These are phyloP conservation scores for Hydra vulgaris DNA, from an alignment of 30 jellyfish, hydroid and myxozoan genomes.

Conservation along the genomic window DNA sequence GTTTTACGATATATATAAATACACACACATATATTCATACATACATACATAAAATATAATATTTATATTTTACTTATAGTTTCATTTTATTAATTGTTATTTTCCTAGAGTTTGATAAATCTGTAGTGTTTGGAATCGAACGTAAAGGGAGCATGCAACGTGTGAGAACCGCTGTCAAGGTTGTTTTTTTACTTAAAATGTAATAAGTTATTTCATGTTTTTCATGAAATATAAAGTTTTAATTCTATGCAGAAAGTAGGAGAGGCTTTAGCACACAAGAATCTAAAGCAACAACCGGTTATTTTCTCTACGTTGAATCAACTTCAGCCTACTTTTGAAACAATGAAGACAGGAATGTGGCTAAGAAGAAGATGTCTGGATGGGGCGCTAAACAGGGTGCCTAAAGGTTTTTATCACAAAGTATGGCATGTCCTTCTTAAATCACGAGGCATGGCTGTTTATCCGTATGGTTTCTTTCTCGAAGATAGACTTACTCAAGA, in stretches of 20 bases:
- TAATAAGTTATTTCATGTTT: too few species aligned
- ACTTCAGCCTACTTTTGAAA: neutral
- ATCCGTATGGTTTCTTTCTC: constrained; percentile 5
- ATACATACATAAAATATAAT: neutral
- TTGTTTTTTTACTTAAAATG: neutral
- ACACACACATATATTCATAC: neutral
- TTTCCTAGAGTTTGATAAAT: constrained; percentile 9
- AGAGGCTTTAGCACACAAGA: neutral
- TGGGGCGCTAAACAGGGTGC: constrained; percentile 94
- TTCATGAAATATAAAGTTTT: too few species aligned
- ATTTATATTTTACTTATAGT: too few species aligned
- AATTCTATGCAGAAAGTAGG: neutral
- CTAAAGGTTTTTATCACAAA: constrained; percentile 65
- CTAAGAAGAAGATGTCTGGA: constrained; percentile 93
- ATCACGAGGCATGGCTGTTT: constrained; percentile 21
- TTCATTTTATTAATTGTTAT: neutral
- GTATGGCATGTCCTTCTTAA: constrained; percentile 76
- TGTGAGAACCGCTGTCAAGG: constrained; percentile 67
- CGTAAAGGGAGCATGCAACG: constrained; percentile 47
- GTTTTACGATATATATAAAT: too few species aligned
- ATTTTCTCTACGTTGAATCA: neutral
- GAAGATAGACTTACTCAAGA: constrained; percentile 28
- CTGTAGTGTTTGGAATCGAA: constrained; percentile 37
- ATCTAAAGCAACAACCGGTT: neutral
- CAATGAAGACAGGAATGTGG: constrained; percentile 84